A percentile compares a stretch with the other conserved stretches of the same genome.
phyloP scores from a whole-genome alignment of 1,140 invertebrate genomes.

The Pachypeltis micranthus region DNA sequence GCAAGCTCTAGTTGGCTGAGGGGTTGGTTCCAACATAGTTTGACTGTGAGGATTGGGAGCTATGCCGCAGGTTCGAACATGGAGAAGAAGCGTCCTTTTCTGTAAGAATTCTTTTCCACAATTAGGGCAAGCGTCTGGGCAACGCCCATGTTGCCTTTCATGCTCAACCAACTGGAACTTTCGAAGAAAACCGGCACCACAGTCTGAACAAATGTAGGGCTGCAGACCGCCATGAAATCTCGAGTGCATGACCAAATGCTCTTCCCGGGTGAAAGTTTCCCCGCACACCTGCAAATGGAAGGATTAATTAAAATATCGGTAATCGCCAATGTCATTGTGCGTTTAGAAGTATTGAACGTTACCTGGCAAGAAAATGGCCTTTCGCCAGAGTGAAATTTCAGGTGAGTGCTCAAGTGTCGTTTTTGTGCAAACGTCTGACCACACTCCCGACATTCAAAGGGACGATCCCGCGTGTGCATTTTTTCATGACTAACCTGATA shows the following conservation, averaged over 20 bases:
- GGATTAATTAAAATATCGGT: no score
- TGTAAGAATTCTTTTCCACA: conserved; percentile 75
- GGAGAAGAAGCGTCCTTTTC: conserved; percentile 63
- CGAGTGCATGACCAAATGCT: conserved; percentile 46
- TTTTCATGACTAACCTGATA: conserved; percentile 32
- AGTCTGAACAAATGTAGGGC: conserved; percentile 69
- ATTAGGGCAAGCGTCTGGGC: conserved; percentile 65
- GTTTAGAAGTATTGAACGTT: no score
- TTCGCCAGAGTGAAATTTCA: conserved; percentile 76
- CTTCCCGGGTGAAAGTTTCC: conserved; percentile 76
- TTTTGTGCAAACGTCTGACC: conserved; percentile 67
- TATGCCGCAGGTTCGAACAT: conserved; percentile 34
- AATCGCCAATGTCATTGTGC: background rate
- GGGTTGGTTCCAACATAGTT: conserved; percentile 15
- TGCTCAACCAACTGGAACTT: conserved; percentile 77
- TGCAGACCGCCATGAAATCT: conserved; percentile 65
- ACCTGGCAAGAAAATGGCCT: conserved; percentile 68
- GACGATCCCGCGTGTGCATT: conserved; percentile 59
- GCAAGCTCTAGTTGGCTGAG: conserved; percentile 34
- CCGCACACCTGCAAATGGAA: conserved; percentile 49
- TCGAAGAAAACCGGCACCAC: conserved; percentile 66
- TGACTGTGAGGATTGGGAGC: conserved; percentile 17
- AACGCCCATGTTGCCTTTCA: conserved; percentile 60
- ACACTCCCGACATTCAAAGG: conserved; percentile 69
- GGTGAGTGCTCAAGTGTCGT: conserved; percentile 69